These are phyloP conservation scores for Oreochromis niloticus DNA, from an alignment of 2,113 vertebrate species.

Conservation along the genomic window DNA sequence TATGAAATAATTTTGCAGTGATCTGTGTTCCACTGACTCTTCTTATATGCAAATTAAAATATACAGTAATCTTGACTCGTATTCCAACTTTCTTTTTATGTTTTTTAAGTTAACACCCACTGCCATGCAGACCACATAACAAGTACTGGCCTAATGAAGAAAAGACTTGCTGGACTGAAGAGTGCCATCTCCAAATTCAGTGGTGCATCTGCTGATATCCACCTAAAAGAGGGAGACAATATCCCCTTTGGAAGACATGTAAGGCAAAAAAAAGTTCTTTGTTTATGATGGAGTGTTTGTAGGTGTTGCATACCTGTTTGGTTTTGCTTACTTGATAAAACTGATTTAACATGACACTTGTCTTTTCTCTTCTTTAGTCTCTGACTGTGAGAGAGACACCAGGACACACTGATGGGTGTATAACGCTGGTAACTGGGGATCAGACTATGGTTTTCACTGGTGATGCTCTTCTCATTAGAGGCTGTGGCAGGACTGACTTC, in stretches of 20 bases:
- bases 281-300: neutral
- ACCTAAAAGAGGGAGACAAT: slow-evolving; percentile 75
- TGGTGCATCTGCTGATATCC: slow-evolving; percentile 80
- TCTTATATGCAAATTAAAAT: neutral
- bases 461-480: slow-evolving; percentile 83
- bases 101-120: slow-evolving; percentile 80
- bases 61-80: accelerated
- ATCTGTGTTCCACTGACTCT: neutral
- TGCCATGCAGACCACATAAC: slow-evolving; percentile 90
- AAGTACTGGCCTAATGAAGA: slow-evolving; percentile 79
- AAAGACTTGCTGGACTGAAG: slow-evolving; percentile 69
- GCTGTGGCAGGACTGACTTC: slow-evolving; percentile 89
- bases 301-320: neutral
- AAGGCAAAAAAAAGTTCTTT: neutral
- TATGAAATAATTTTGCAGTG: neutral
- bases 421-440: slow-evolving; percentile 78
- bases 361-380: slow-evolving; percentile 38
- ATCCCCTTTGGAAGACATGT: slow-evolving; percentile 84
- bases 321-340: accelerated
- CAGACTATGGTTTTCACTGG: slow-evolving; percentile 84
- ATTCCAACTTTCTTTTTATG: neutral
- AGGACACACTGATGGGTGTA: slow-evolving; percentile 86
- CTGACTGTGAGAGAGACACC: slow-evolving; percentile 79
- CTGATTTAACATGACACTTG: accelerated
- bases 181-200: slow-evolving; percentile 81